Conservation (phyloP, 2,113 vertebrate species). For the Platysternon megacephalum region DNA sequence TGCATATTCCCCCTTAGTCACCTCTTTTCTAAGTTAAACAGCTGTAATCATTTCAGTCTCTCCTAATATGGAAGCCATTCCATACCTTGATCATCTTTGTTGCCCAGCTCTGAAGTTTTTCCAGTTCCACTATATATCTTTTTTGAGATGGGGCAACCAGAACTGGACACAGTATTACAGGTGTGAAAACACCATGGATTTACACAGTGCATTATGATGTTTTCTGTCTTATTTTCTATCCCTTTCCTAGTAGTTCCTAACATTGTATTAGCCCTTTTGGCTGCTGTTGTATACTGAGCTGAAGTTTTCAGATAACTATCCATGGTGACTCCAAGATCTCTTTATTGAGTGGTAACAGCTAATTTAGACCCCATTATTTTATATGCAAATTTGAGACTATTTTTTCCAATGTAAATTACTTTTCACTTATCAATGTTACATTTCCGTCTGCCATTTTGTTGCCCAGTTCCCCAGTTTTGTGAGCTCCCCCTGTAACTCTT, state of each 20-base stretch:
- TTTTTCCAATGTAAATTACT: not conserved
- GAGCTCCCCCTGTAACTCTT: conserved; percentile 10
- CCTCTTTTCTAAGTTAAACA: not conserved
- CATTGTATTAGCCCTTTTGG: not conserved
- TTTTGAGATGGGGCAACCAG: not conserved
- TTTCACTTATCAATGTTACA: not conserved
- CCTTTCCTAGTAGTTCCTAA: not conserved
- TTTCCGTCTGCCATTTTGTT: not conserved
- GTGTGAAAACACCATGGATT: not conserved
- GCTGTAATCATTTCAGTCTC: not conserved
- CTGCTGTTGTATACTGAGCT: not conserved
- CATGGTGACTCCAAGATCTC: not conserved
- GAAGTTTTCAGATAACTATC: not conserved
- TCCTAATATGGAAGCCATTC: not conserved
- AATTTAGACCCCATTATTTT: not conserved
- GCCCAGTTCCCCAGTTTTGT: not conserved
- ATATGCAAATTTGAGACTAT: not conserved
- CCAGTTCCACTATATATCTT: rapidly evolving
- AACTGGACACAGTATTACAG: not conserved
- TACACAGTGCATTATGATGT: not conserved
- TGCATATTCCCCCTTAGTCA: not conserved
- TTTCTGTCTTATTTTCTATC: rapidly evolving
- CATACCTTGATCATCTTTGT: not conserved
- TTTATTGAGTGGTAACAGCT: not conserved
- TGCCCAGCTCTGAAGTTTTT: not conserved